phyloP scores from a whole-genome alignment of 2,888 invertebrate genomes.

The Rambutsinella grinnellia region DNA sequence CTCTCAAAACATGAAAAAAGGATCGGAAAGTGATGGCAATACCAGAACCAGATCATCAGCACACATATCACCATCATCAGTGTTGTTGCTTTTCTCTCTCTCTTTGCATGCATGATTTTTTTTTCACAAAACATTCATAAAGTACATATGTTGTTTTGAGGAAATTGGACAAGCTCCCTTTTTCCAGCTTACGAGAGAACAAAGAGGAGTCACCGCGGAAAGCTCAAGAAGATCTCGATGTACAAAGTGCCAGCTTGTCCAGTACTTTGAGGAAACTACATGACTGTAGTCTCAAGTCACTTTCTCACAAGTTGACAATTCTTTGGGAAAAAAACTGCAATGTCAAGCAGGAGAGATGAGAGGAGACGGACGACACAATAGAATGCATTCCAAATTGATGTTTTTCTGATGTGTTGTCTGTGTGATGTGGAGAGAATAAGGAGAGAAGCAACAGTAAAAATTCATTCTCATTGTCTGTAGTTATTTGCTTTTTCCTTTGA shows the following conservation, averaged over 20 bases:
- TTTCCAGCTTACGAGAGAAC: constrained; percentile 29
- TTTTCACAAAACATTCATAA: constrained; percentile 31
- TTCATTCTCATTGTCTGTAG: constrained; percentile 27
- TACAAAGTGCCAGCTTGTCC: constrained; percentile 15
- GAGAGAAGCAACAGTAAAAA: constrained; percentile 8
- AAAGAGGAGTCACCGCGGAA: constrained; percentile 46
- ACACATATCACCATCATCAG: constrained; percentile 27
- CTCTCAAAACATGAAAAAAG: constrained; percentile 4
- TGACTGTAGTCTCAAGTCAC: too few species aligned
- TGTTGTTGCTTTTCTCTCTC: constrained; percentile 10
- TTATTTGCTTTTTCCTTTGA: constrained; percentile 19
- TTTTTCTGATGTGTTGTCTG: constrained; percentile 40
- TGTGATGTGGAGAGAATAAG: background rate
- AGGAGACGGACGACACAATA: constrained; percentile 51
- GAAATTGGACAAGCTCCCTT: constrained; percentile 53
- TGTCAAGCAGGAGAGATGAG: constrained; percentile 49
- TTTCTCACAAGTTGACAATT: background rate
- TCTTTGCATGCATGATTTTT: constrained; percentile 29
- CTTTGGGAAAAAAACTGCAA: constrained; percentile 30
- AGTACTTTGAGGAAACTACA: constrained; percentile 13
- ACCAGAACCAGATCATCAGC: constrained; percentile 31
- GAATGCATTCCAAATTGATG: constrained; percentile 66
- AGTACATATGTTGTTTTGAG: constrained; percentile 26
- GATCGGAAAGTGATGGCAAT: constrained; percentile 27
- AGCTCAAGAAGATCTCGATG: constrained; percentile 18